Conservation (phyloP, 2,888 invertebrate species). For the Malthinus seriepunctatus region DNA sequence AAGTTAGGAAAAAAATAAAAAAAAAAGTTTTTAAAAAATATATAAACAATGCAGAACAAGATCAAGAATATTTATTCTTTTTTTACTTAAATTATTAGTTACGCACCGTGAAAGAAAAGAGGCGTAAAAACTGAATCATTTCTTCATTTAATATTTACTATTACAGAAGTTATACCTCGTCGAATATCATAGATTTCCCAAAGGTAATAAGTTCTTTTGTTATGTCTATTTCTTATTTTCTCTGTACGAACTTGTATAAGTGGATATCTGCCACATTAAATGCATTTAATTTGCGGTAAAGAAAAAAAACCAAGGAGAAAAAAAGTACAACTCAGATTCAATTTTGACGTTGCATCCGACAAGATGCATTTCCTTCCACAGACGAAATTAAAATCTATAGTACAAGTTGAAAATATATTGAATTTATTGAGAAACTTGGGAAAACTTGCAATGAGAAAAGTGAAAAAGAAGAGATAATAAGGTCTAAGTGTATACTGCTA, state of each 20-base stretch:
- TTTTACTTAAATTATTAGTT: slow-evolving; percentile 15
- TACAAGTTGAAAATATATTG: too few relatives aligned
- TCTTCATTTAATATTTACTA: slow-evolving; percentile 24
- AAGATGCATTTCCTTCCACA: too few relatives aligned
- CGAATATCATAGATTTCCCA: slow-evolving; percentile 23
- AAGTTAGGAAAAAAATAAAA: too few relatives aligned
- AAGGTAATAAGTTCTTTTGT: slow-evolving; percentile 25
- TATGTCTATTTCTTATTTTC: slow-evolving; percentile 20
- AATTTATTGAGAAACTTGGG: too few relatives aligned
- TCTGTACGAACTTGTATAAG: slow-evolving; percentile 6
- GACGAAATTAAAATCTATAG: too few relatives aligned
- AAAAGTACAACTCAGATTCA: slow-evolving; percentile 2
- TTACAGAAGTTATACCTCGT: slow-evolving; percentile 25
- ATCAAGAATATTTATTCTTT: slow-evolving; percentile 11
- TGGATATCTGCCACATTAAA: slow-evolving; percentile 19
- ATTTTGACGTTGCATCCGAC: slow-evolving; percentile 4
- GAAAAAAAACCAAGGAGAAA: slow-evolving; percentile 1
- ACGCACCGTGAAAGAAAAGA: not conserved
- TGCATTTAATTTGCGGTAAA: slow-evolving; percentile 18
- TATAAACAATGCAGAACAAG: not conserved
- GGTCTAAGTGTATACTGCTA: too few relatives aligned
- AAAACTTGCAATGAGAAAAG: too few relatives aligned
- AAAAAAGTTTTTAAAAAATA: too few relatives aligned
- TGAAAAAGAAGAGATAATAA: too few relatives aligned
- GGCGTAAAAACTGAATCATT: slow-evolving; percentile 16